Evolutionary conservation across 2,113 vertebrate genomes (phyloP).

Genomic region (Pachycephala philippinensis): DNA sequence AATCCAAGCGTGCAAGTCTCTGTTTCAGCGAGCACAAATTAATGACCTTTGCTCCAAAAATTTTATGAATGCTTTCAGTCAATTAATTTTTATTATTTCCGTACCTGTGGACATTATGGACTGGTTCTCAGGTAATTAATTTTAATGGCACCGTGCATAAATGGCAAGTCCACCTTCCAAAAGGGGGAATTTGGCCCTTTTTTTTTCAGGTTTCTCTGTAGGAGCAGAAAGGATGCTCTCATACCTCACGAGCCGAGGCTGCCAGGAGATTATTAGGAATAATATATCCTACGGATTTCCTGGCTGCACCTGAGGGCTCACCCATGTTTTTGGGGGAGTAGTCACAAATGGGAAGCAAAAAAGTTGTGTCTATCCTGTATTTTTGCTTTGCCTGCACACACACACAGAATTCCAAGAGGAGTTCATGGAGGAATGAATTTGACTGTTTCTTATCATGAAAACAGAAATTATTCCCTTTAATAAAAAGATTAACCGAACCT

Average conservation of each 20-base stretch:
- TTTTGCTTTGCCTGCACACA: neutral
- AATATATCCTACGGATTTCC: neutral
- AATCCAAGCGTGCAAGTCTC: neutral
- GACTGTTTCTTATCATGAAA: neutral
- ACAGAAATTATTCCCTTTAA: neutral
- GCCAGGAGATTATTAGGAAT: neutral
- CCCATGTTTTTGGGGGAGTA: neutral
- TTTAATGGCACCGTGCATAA: neutral
- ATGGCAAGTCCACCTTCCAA: neutral
- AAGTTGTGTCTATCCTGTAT: neutral
- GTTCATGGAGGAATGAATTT: neutral
- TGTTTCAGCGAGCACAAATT: neutral
- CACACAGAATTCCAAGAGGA: neutral
- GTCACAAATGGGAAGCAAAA: neutral
- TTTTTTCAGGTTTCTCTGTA: neutral
- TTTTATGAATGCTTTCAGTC: slow-evolving; percentile 17
- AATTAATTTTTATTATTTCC: slow-evolving; percentile 46
- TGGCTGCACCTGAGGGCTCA: neutral
- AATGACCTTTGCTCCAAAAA: slow-evolving; percentile 24
- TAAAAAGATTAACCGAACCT: neutral
- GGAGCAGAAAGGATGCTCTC: neutral
- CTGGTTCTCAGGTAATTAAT: slow-evolving; percentile 17
- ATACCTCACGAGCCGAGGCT: neutral
- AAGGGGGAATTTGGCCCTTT: neutral
- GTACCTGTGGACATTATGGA: neutral